phyloP scores from a whole-genome alignment of 2,113 vertebrate genomes.

The Daphoenositta chrysoptera region DNA sequence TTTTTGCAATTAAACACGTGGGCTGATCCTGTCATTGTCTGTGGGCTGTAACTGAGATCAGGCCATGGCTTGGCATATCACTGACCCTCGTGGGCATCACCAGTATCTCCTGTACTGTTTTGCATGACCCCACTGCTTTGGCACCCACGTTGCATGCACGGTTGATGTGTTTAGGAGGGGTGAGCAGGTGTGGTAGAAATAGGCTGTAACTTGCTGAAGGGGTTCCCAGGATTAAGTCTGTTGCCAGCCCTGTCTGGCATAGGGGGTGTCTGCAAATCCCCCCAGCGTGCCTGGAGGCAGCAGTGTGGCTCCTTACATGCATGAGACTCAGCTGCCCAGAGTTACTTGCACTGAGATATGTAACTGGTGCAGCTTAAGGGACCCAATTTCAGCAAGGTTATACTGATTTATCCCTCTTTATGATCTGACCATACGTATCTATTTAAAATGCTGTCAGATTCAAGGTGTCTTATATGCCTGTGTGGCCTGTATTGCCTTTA shows the following conservation, averaged over 20 bases:
- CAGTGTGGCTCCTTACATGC: neutral
- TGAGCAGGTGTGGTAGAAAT: neutral
- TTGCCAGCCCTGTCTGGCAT: neutral
- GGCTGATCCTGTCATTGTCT: neutral
- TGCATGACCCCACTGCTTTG: neutral
- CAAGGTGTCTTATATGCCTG: neutral
- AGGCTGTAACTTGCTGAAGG: neutral
- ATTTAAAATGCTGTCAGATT: neutral
- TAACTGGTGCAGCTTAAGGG: neutral
- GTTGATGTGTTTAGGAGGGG: neutral
- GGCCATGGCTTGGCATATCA: neutral
- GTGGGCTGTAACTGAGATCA: neutral
- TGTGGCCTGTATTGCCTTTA: neutral
- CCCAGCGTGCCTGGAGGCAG: neutral
- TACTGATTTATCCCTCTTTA: neutral
- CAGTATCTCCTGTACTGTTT: neutral
- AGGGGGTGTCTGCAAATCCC: neutral
- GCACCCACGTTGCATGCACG: neutral
- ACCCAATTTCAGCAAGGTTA: neutral
- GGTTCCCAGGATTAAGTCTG: neutral
- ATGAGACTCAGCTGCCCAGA: neutral
- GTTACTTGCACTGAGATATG: rapidly evolving
- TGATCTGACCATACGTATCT: neutral
- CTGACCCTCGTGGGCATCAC: neutral
- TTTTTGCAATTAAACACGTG: neutral